A percentile compares a stretch with the other conserved stretches of the same genome.
These are phyloP conservation scores for Myzus persicae DNA, from an alignment of 1,140 invertebrate genomes.

Conservation along the genomic window DNA sequence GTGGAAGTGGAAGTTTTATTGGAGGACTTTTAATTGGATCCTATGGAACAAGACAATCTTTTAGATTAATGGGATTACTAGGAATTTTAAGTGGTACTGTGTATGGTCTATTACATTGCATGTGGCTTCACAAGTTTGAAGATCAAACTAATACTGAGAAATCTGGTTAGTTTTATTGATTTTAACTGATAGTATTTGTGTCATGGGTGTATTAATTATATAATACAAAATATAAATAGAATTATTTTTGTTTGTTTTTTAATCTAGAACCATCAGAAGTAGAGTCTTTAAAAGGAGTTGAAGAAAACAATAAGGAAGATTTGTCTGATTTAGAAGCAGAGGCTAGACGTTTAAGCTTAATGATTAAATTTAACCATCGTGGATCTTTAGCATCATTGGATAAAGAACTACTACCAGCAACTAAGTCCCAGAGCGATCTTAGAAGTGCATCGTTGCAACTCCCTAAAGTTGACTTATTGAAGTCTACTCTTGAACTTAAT, in stretches of 20 bases:
- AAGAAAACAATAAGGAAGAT: slow-evolving; percentile 66
- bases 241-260: slow-evolving; percentile 47
- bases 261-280: slow-evolving; percentile 64
- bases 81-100: slow-evolving; percentile 73
- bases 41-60: slow-evolving; percentile 76
- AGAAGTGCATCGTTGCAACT: slow-evolving; percentile 50
- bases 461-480: slow-evolving; percentile 54
- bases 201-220: not conserved
- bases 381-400: slow-evolving; percentile 72
- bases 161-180: slow-evolving; percentile 11
- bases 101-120: slow-evolving; percentile 76
- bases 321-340: slow-evolving; percentile 61
- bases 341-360: slow-evolving; percentile 73
- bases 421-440: slow-evolving; percentile 58
- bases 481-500: slow-evolving; percentile 58
- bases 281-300: slow-evolving; percentile 66
- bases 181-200: not conserved
- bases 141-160: slow-evolving; percentile 27
- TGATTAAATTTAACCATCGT: slow-evolving; percentile 77
- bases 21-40: slow-evolving; percentile 79
- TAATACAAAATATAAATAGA: too few species aligned
- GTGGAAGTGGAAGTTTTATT: slow-evolving; percentile 81
- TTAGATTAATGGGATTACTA: slow-evolving; percentile 77
- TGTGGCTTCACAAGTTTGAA: slow-evolving; percentile 75
- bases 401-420: slow-evolving; percentile 60